Base-by-base conservation (phyloP, 2,888 invertebrate genomes). In the Psylliodes chrysocephalus region DNA sequence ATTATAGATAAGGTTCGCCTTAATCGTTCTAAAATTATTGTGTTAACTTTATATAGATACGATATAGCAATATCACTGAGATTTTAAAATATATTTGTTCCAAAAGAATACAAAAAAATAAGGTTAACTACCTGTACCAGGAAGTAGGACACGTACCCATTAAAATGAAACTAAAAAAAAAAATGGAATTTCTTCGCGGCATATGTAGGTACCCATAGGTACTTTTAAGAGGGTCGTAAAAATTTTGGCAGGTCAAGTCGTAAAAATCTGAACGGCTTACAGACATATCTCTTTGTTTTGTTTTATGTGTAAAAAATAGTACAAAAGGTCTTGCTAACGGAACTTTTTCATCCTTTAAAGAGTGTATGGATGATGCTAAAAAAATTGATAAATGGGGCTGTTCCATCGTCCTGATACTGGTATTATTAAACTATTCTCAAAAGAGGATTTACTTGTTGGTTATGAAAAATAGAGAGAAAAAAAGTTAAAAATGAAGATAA, bases 191-290 rank as follows among this genome's bases (percentile, higher is more conserved):
- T 44, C 2, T 17, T 44, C 19, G 44, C 40, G 40, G 17, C 22
- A 22, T 22, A 22, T 22, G n/a, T 22, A 30, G 10, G 30, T 30
- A 30, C 30, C 10, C 62, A 54, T 51, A 53, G 44, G 60, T 63
- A n/a, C n/a, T n/a, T n/a, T n/a, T n/a, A n/a, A 55, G 63, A 60
- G 65, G 66, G 69, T 69, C 66, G 63, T 69, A 69, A 69, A 69
- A 64, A 52, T 69, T 25, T 69, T 69, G 66, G 69, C 69, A 63
- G 69, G 69, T 67, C 67, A 62, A 66, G 67, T 67, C 69, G 67
- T 69, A 69, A 69, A 69, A 65, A 64, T 65, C 53, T 57, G 60
- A 67, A 65, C 54, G 49, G 54, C 49, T 64, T 33, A 54, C 51
- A 60, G 40, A 47, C 59, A 53, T 52, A 46, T 52, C 46, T 46